Evolutionary conservation across 2,113 vertebrate species (phyloP).

Genomic region (Rhombomys opimus): DNA sequence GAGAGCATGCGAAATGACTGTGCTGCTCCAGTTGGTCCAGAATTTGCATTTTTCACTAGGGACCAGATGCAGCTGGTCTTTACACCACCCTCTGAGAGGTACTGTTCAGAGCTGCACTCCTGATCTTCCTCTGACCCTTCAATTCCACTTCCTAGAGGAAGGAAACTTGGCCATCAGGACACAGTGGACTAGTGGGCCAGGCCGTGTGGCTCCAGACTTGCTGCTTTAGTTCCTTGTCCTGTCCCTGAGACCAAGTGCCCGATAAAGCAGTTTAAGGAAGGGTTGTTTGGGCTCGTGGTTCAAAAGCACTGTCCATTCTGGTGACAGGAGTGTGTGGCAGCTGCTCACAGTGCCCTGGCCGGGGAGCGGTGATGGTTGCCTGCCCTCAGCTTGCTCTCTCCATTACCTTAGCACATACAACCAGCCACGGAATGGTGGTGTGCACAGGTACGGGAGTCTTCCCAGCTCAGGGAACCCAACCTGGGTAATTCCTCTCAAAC

Average conservation of each 20-base stretch:
- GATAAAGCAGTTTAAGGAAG: not conserved
- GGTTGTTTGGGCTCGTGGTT: not conserved
- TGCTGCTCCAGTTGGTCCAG: not conserved
- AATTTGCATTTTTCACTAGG: not conserved
- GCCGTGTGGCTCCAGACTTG: not conserved
- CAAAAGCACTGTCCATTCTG: not conserved
- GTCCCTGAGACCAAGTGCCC: not conserved
- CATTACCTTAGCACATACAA: not conserved
- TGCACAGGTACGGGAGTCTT: not conserved
- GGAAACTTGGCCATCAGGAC: not conserved
- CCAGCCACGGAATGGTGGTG: not conserved
- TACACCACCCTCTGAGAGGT: not conserved
- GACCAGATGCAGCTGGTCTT: not conserved
- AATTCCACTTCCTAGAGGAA: not conserved
- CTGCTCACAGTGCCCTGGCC: not conserved
- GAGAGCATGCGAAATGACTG: not conserved
- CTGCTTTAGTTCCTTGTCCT: not conserved
- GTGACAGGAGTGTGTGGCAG: not conserved
- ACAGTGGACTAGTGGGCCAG: not conserved
- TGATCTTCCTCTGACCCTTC: not conserved
- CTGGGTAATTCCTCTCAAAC: not conserved
- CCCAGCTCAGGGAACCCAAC: too few relatives aligned
- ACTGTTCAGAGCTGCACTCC: not conserved
- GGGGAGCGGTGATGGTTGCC: not conserved
- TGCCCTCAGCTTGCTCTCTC: not conserved